phyloP scores from a whole-genome alignment of 2,888 invertebrate species.

The Listrodromus nycthemerus region DNA sequence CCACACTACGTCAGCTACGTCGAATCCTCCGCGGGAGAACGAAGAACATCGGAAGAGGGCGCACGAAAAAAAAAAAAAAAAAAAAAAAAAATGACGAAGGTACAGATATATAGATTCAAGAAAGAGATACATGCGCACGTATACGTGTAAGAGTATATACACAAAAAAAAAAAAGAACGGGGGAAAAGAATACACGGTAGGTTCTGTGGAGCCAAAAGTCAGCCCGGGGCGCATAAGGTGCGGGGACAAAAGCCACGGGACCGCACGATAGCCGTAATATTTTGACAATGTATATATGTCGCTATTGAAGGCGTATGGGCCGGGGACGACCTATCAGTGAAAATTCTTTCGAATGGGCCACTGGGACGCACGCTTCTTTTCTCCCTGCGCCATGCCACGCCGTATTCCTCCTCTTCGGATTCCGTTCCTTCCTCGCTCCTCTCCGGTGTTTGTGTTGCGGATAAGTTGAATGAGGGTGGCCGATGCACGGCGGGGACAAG shows the following conservation, averaged over 20 bases:
- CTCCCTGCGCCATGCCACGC: conserved; percentile 42
- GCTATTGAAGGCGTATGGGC: conserved; percentile 77
- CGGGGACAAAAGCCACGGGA: conserved; percentile 52
- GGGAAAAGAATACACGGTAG: conserved; percentile 54
- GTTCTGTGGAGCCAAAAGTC: conserved; percentile 62
- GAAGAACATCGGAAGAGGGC: background rate
- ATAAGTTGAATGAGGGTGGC: conserved; percentile 33
- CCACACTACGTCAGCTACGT: conserved; percentile 46
- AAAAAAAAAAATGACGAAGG: conserved; percentile 36
- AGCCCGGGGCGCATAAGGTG: conserved; percentile 66
- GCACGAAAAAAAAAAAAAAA: conserved; percentile 21
- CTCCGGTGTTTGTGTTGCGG: background rate
- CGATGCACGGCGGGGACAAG: conserved; percentile 30
- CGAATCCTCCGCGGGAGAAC: conserved; percentile 22
- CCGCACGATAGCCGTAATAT: conserved; percentile 82
- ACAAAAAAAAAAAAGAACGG: conserved; percentile 55
- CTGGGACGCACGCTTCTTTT: conserved; percentile 55
- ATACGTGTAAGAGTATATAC: conserved; percentile 28
- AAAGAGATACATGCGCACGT: conserved; percentile 34
- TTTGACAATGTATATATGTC: conserved; percentile 82
- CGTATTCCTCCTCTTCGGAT: conserved; percentile 47
- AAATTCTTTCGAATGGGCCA: conserved; percentile 68
- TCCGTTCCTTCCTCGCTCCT: background rate
- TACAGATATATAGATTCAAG: conserved; percentile 36
- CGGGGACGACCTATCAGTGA: conserved; percentile 69